Percentiles rank a stretch among this genome's conserved stretches.
phyloP scores from a whole-genome alignment of 2,888 invertebrate genomes.

The Muschampia staudingeri region DNA sequence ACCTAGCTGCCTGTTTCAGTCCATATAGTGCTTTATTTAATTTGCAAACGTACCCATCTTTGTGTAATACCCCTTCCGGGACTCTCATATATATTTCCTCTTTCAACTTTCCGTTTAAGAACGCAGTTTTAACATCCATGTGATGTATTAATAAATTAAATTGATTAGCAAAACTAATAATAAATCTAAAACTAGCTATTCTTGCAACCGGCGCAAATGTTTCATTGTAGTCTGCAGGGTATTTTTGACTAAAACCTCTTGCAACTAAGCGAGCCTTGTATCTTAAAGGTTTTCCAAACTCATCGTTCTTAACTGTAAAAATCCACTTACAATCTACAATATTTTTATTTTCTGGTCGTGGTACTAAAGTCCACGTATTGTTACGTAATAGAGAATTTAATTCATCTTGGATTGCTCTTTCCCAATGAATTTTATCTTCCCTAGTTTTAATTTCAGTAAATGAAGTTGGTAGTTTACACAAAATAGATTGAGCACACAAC shows the following conservation, averaged over 20 bases:
- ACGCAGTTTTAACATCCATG: conserved; percentile 9
- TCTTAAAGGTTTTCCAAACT: conserved; percentile 59
- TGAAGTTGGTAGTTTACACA: conserved; percentile 52
- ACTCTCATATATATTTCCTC: background rate
- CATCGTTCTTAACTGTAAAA: conserved; percentile 66
- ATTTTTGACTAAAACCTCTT: background rate
- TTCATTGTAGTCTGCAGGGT: background rate
- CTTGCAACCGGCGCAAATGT: background rate
- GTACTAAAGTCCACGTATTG: conserved; percentile 67
- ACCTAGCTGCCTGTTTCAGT: conserved; percentile 65
- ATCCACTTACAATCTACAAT: conserved; percentile 67
- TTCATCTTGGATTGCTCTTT: conserved; percentile 60
- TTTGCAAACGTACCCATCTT: conserved; percentile 61
- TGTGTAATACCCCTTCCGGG: background rate
- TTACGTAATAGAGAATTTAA: conserved; percentile 65
- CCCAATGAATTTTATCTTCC: conserved; percentile 61
- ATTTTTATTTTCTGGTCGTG: conserved; percentile 66
- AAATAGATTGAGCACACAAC: conserved; percentile 51
- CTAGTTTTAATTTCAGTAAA: conserved; percentile 57
- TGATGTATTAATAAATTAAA: conserved; percentile 6
- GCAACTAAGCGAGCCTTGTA: background rate
- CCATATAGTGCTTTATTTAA: conserved; percentile 69
- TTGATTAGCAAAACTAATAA: conserved; percentile 8
- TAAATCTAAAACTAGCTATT: background rate
- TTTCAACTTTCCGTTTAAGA: background rate